A percentile compares a stretch with the other conserved stretches of the same genome.
phyloP scores from a whole-genome alignment of 2,113 vertebrate genomes.

The Chaetodon trifascialis region DNA sequence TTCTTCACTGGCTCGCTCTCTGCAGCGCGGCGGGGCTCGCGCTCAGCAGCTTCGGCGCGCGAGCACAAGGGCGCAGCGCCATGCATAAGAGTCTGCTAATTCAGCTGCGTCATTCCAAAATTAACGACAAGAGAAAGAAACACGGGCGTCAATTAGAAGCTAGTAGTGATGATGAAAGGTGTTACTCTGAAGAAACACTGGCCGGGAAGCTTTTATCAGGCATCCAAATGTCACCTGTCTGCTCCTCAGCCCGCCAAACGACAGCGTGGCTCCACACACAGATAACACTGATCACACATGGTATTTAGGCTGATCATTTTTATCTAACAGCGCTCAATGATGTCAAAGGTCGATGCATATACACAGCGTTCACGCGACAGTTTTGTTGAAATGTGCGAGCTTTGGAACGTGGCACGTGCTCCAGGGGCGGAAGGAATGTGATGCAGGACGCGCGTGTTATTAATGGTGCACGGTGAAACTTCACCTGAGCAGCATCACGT shows the following conservation, averaged over 20 bases:
- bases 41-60: slow-evolving; percentile 26
- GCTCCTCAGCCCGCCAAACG: not conserved
- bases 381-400: not conserved
- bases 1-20: not conserved
- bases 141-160: not conserved
- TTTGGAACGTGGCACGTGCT: slow-evolving; percentile 61
- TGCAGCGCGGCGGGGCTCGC: not conserved
- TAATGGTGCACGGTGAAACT: slow-evolving; percentile 14
- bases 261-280: not conserved
- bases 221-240: slow-evolving; percentile 48
- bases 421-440: slow-evolving; percentile 49
- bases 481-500: slow-evolving; percentile 34
- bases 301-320: not conserved
- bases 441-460: slow-evolving; percentile 58
- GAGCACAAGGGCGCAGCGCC: not conserved
- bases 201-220: not conserved
- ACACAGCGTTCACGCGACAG: slow-evolving; percentile 5
- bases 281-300: not conserved
- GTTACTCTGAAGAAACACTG: not conserved
- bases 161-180: not conserved
- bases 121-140: slow-evolving; percentile 17
- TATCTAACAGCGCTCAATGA: not conserved
- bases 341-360: not conserved
- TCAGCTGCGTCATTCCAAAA: slow-evolving; percentile 64
- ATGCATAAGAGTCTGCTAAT: not conserved